Evolutionary conservation across 2,888 invertebrate genomes (phyloP).

Genomic region (Liopterus haemorrhoidalis): DNA sequence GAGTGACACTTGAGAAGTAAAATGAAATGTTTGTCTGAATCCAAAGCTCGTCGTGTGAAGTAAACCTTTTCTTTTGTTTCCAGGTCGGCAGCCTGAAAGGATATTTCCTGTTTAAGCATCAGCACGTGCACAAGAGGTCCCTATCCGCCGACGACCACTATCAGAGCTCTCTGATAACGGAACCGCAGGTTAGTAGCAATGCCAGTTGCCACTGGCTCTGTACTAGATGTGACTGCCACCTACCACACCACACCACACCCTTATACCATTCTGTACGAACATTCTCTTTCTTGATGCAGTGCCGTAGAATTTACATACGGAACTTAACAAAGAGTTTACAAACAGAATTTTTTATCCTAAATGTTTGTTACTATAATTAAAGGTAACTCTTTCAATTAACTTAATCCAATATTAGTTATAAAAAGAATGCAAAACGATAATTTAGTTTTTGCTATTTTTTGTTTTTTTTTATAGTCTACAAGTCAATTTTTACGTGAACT

Average conservation of each 20-base stretch:
- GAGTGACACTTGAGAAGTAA: no score
- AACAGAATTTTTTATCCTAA: background rate
- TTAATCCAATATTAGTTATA: no score
- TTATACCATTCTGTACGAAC: background rate
- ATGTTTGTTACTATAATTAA: no score
- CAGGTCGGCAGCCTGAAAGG: conserved; percentile 86
- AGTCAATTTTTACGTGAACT: no score
- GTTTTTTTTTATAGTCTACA: no score
- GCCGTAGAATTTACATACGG: background rate
- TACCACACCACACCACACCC: no score
- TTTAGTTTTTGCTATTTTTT: no score
- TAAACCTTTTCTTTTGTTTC: conserved; percentile 46
- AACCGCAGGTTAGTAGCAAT: conserved; percentile 61
- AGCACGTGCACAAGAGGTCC: conserved; percentile 79
- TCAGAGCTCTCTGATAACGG: conserved; percentile 69
- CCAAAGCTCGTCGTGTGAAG: background rate
- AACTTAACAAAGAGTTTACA: background rate
- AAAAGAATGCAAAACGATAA: no score
- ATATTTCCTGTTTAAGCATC: conserved; percentile 81
- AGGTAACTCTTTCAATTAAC: no score
- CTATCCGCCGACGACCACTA: conserved; percentile 69
- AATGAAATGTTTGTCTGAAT: no score
- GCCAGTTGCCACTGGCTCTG: no score
- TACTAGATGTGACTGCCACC: no score
- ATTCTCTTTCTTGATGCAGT: background rate